These are phyloP conservation scores for Alosa sapidissima DNA, from an alignment of 2,797 vertebrate genomes.

Conservation along the genomic window DNA sequence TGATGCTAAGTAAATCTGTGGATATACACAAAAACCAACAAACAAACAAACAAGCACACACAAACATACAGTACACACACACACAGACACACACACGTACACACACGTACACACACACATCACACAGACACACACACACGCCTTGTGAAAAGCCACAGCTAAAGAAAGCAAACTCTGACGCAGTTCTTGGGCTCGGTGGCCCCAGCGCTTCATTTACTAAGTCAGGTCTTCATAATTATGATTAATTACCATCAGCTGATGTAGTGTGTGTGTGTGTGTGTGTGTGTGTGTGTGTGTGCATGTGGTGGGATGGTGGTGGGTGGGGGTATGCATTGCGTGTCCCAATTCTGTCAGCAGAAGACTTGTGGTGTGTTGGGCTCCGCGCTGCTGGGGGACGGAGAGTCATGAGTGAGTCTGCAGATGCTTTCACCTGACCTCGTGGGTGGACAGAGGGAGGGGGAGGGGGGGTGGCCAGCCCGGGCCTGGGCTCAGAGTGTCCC, in stretches of 20 bases:
- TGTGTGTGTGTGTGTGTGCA: not conserved
- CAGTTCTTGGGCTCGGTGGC: not conserved
- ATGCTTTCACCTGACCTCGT: not conserved
- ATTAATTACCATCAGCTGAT: not conserved
- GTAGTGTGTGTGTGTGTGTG: not conserved
- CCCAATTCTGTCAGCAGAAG: slow-evolving; percentile 1
- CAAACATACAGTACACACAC: not conserved
- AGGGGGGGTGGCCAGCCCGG: not conserved
- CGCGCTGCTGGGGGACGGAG: not conserved
- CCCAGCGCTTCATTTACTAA: not conserved
- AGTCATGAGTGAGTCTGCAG: slow-evolving; percentile 7
- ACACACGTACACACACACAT: not conserved
- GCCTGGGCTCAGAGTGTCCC: not conserved
- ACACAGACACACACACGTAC: not conserved
- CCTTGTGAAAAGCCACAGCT: not conserved
- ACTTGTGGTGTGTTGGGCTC: not conserved
- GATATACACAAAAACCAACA: not conserved
- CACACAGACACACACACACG: not conserved
- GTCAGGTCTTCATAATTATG: slow-evolving; percentile 6
- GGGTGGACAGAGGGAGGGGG: not conserved
- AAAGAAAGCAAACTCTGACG: not conserved
- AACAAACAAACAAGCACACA: not conserved
- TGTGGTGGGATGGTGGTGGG: not conserved
- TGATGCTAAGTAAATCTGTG: not conserved
- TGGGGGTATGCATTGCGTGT: not conserved